Conservation (phyloP, 2,888 invertebrate species). For the Lissocephala sabroskyi region DNA sequence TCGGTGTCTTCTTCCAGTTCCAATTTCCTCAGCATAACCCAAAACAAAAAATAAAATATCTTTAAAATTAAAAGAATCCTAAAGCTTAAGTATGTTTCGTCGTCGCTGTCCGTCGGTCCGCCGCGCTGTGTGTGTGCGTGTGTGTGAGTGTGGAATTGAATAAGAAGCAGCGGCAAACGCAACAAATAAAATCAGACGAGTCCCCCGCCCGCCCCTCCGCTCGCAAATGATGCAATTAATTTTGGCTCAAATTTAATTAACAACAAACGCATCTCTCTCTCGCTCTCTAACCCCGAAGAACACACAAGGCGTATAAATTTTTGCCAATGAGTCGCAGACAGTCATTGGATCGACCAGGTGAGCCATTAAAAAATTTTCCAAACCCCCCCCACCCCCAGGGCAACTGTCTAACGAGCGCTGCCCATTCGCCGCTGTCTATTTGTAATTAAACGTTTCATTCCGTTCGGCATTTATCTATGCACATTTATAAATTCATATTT, state of each 20-base stretch:
- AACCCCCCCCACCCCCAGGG: background rate
- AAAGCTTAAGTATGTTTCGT: slow-evolving; percentile 23
- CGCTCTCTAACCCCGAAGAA: slow-evolving; percentile 46
- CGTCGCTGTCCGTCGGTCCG: background rate
- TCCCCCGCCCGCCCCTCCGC: slow-evolving; percentile 7
- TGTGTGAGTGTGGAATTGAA: slow-evolving; percentile 50
- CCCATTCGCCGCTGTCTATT: background rate
- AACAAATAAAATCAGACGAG: too few species aligned
- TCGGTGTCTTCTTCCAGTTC: background rate
- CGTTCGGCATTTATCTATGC: slow-evolving; percentile 17
- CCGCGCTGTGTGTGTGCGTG: slow-evolving; percentile 15
- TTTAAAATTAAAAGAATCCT: background rate
- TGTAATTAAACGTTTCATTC: slow-evolving; percentile 39
- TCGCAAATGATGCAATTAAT: slow-evolving; percentile 53
- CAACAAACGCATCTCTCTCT: slow-evolving; percentile 9
- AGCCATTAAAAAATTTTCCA: slow-evolving; percentile 23
- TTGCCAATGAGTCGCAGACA: slow-evolving; percentile 67
- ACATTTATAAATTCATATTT: background rate
- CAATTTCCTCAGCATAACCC: background rate
- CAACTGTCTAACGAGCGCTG: background rate
- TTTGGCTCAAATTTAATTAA: slow-evolving; percentile 37
- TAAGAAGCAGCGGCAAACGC: slow-evolving; percentile 29
- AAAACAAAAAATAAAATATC: too few species aligned
- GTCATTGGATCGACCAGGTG: slow-evolving; percentile 68
- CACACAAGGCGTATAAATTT: slow-evolving; percentile 51